Percentiles rank a stretch among this genome's conserved stretches.
phyloP scores from a whole-genome alignment of 2,888 invertebrate genomes.

The Sinelater perroti region DNA sequence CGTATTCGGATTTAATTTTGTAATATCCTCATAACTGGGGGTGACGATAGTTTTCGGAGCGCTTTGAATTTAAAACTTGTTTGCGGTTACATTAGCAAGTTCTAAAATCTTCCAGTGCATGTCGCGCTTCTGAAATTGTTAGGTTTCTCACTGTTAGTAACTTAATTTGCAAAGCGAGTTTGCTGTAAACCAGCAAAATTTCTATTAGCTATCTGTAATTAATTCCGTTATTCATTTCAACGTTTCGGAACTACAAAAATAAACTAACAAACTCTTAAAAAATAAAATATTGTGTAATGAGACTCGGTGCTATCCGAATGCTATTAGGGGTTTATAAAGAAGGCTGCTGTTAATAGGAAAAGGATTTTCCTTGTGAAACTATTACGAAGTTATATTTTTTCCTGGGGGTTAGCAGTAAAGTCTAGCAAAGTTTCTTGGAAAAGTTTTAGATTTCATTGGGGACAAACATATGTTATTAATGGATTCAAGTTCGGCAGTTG shows the following conservation, averaged over 20 bases:
- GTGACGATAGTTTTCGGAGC: neutral
- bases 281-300: neutral
- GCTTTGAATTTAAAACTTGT: neutral
- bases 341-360: slow-evolving; percentile 5
- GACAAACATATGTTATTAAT: slow-evolving; percentile 29
- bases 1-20: neutral
- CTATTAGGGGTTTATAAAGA: no score
- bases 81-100: neutral
- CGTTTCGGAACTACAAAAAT: no score
- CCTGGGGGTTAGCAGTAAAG: slow-evolving; percentile 18
- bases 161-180: neutral
- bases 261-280: neutral
- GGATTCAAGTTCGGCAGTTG: slow-evolving; percentile 23
- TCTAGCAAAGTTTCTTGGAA: slow-evolving; percentile 21
- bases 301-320: no score
- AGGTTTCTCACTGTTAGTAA: neutral
- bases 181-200: no score
- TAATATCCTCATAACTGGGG: neutral
- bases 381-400: slow-evolving; percentile 25
- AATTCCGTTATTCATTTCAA: no score
- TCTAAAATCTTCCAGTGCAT: neutral
- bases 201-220: no score
- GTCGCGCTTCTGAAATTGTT: no score
- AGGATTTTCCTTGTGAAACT: slow-evolving; percentile 9
- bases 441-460: slow-evolving; percentile 27